phyloP scores from a whole-genome alignment of 2,113 vertebrate genomes.

The Notiomystis cincta region DNA sequence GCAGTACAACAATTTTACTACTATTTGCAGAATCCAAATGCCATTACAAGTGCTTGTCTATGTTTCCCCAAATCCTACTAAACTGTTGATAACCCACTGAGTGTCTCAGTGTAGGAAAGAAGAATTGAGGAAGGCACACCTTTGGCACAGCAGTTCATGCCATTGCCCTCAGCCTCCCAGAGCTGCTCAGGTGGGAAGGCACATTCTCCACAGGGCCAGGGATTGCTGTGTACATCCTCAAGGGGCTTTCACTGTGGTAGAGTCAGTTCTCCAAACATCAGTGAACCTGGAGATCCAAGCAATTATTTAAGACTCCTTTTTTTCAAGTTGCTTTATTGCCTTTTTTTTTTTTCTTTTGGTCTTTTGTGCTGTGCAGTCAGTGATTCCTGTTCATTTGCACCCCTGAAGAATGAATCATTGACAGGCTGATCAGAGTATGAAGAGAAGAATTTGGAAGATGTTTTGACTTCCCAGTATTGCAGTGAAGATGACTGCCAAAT shows the following conservation, averaged over 20 bases:
- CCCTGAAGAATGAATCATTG: background rate
- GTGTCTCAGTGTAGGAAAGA: background rate
- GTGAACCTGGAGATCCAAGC: background rate
- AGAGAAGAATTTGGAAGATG: background rate
- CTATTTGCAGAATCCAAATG: background rate
- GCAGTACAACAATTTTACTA: background rate
- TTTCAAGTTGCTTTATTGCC: background rate
- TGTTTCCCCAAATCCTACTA: background rate
- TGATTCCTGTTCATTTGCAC: background rate
- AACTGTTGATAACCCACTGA: background rate
- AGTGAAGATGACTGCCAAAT: background rate
- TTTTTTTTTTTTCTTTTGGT: background rate
- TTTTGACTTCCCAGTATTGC: background rate
- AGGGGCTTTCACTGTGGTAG: background rate
- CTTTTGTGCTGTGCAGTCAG: background rate
- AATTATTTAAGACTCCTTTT: background rate
- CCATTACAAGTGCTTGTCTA: background rate
- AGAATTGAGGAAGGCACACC: too few relatives aligned
- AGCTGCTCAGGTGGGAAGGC: background rate
- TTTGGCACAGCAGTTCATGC: fast-evolving
- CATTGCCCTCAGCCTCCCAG: background rate
- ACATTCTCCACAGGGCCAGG: fast-evolving
- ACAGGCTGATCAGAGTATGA: background rate
- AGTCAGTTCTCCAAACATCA: background rate
- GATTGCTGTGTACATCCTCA: fast-evolving